Evolutionary conservation across 2,888 invertebrate genomes (phyloP), one percentile per base, ranked within the genome.

Genomic region (Coelinius sp.): DNA sequence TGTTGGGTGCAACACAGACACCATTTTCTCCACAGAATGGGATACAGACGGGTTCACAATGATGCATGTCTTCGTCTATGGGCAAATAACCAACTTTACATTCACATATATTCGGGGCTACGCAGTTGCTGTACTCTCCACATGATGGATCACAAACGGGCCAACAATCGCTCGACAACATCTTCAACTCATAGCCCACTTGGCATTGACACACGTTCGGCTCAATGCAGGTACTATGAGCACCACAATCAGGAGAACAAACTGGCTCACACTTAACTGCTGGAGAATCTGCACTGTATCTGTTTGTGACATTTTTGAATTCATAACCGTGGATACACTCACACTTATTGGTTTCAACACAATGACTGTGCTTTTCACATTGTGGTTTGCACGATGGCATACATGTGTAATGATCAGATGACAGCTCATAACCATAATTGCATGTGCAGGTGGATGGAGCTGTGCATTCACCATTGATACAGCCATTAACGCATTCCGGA

Each of bases 391-490:
- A 76, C 0, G 46, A 56, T 1, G 75, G 73, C 0, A 52, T 12
- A 59, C 76, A 75, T 12, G 27, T 41, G 8, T 41, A 27, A 1
- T 8, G 14, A 25, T 75, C 44, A 0, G 7, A 35, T 10, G 53
- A 5, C 68, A 83, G 82, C 0, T 82, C 77, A 75, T 89, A 89
- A 2, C 88, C 89, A 35, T 78, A 74, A 68, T 87, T 84, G 64
- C 82, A 83, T 4, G 75, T 63, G 70, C 88, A 88, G 2, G 35
- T 67, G 27, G 84, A 77, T 2, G 86, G 85, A 0, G 83, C 85
- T 31, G 88, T 86, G 71, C 90, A 90, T 68, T 84, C 85, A 2
- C 89, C 89, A 75, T 89, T 88, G 14, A 84, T 53, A 77, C 89
- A 89, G 0, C 80, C 78, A 20, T 74, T 71, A 0, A 76, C 53